Percentiles rank a stretch among this genome's conserved stretches.
These are phyloP conservation scores for Onychomys leucogaster DNA, from an alignment of 2,797 vertebrate genomes.

Conservation along the genomic window DNA sequence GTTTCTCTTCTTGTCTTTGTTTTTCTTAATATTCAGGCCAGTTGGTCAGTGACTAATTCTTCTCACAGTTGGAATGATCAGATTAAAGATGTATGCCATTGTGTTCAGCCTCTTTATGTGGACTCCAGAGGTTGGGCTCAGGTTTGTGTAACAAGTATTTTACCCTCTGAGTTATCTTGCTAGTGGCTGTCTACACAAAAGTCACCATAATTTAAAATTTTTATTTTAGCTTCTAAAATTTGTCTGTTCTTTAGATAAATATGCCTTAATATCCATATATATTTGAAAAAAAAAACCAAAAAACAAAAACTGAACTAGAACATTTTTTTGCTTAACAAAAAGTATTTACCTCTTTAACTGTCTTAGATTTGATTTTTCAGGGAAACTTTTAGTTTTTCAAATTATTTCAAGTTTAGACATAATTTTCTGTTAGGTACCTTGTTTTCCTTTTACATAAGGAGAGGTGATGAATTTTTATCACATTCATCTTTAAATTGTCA, in stretches of 20 bases:
- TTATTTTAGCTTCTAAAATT: neutral
- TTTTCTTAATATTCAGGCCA: neutral
- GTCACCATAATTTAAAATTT: neutral
- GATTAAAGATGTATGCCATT: neutral
- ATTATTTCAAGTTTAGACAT: conserved; percentile 1
- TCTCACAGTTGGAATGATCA: neutral
- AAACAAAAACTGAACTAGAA: neutral
- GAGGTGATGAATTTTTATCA: neutral
- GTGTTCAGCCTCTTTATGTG: neutral
- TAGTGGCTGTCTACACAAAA: neutral
- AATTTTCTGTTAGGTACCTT: neutral
- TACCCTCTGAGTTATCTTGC: neutral
- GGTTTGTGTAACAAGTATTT: neutral
- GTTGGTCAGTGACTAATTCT: neutral
- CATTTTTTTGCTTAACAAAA: neutral
- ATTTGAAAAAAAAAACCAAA: neutral
- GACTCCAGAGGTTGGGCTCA: neutral
- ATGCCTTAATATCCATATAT: neutral
- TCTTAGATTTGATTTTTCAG: neutral
- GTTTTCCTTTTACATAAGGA: neutral
- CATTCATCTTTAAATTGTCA: neutral
- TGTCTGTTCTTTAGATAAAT: neutral
- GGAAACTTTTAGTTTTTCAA: neutral
- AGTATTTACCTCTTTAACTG: neutral
- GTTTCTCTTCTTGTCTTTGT: neutral